Base-by-base conservation (phyloP, 1,140 invertebrate genomes). In the Sitodiplosis mosellana region DNA sequence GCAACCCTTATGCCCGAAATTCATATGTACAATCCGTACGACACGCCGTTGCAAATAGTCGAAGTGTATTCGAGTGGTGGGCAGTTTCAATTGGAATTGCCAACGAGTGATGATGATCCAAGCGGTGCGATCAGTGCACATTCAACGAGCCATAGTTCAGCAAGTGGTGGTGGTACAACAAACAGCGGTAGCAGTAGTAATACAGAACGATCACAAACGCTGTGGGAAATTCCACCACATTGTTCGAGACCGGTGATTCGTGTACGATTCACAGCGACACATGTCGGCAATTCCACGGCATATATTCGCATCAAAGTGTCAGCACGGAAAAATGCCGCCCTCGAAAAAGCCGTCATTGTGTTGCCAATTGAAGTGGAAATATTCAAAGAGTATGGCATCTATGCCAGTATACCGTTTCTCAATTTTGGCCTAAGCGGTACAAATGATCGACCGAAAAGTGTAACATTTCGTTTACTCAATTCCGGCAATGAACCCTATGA, bases 11-110 rank as follows among this genome's bases (percentile, higher is more conserved):
- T 85, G 54, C 85, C 89, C 47, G 67, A 90, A 55, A 90, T 97
- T 58, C 77, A 85, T 55, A 78, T 98, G 69, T 83, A 94, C 69
- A 98, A 98, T 77, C 93, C 93, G 56, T 83, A 90, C 64, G 74
- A 78, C 55, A 73, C 80, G 54, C 71, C 81, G 48, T 73, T 96
- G 60, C 88, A 94, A 75, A 88, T 89, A 69, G 50, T 57, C 1
- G 56, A 67, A 58, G 50, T 64, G 14, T 92, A 90, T 70, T 87
- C 87, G 54, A 92, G 87, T 66, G 87, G 87, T 47, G 80, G 83
- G 48, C 87, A 91, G 68, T 80, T 95, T 66, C 83, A 91, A 62
- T 68, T 96, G 58, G 86, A 90, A 68, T 71, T 95, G 56, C 87
- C 90, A 47, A 77, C 76, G 51, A 83, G 79, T n/a, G 75, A 81